Percentiles rank a stretch among this genome's conserved stretches.
phyloP scores from a whole-genome alignment of 2,888 invertebrate genomes.

The Meteorus cinctellus region DNA sequence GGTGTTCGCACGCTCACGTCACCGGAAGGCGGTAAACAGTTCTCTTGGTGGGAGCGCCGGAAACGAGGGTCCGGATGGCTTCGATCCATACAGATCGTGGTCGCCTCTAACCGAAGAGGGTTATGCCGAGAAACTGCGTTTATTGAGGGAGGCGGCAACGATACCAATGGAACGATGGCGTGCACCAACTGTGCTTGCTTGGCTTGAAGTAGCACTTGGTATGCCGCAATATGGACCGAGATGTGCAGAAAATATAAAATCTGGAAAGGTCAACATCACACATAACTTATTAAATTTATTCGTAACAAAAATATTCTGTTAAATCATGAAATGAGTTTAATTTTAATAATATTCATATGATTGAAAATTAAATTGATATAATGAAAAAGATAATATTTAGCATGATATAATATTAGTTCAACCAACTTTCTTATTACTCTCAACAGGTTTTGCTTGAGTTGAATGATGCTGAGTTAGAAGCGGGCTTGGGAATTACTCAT shows the following conservation, averaged over 20 bases:
- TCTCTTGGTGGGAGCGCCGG: conserved; percentile 77
- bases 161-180: conserved; percentile 93
- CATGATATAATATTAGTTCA: neutral
- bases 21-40: conserved; percentile 84
- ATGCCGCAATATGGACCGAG: conserved; percentile 95
- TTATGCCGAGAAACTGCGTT: conserved; percentile 83
- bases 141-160: conserved; percentile 87
- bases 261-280: conserved; percentile 84
- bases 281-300: neutral
- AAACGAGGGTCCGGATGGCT: conserved; percentile 75
- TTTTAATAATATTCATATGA: neutral
- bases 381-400: neutral
- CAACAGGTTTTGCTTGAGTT: conserved; percentile 90
- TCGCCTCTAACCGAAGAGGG: conserved; percentile 82
- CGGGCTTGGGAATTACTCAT: conserved; percentile 91
- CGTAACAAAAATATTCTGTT: neutral
- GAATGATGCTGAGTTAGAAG: conserved; percentile 92
- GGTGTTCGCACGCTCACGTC: conserved; percentile 89
- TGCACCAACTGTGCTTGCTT: conserved; percentile 93
- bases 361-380: neutral
- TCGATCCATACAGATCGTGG: conserved; percentile 77
- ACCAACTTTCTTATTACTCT: conserved; percentile 14
- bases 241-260: conserved; percentile 95
- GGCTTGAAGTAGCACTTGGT: conserved; percentile 94
- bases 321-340: neutral